Percentiles rank a stretch among this genome's conserved stretches.
These are phyloP conservation scores for Drosophila arizonae DNA, from an alignment of 1,140 invertebrate species.

Conservation along the genomic window DNA sequence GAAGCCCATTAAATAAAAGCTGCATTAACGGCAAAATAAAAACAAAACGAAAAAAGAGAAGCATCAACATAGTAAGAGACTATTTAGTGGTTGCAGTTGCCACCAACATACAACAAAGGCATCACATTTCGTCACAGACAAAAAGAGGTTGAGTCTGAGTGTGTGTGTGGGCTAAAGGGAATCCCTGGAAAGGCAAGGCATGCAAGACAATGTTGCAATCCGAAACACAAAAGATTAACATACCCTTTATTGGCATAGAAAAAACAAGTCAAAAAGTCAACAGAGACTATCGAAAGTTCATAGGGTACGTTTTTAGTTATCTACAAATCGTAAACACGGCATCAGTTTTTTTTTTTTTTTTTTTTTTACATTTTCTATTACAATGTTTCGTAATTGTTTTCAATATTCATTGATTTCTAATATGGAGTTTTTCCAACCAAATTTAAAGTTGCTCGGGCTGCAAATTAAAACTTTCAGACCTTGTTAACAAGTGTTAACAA, in stretches of 20 bases:
- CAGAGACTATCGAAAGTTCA: background rate
- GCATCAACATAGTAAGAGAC: constrained; percentile 19
- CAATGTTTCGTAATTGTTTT: too few species aligned
- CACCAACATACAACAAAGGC: constrained; percentile 44
- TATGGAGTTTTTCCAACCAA: too few species aligned
- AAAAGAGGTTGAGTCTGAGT: constrained; percentile 19
- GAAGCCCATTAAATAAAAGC: constrained; percentile 74
- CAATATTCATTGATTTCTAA: too few species aligned
- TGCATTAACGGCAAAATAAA: constrained; percentile 72
- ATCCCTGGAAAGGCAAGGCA: constrained; percentile 2
- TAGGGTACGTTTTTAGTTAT: background rate
- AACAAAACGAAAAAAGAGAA: constrained; percentile 49
- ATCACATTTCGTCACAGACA: constrained; percentile 65
- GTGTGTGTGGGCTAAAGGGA: background rate
- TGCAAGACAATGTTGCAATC: constrained; percentile 24
- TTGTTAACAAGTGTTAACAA: too few species aligned
- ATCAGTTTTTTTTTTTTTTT: too few species aligned
- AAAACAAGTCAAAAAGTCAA: background rate
- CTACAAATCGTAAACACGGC: background rate
- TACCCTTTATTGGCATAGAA: constrained; percentile 23
- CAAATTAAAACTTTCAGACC: too few species aligned
- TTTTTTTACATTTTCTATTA: too few species aligned
- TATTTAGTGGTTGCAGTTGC: constrained; percentile 10
- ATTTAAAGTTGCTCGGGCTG: too few species aligned
- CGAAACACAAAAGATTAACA: constrained; percentile 65